These are phyloP conservation scores for Eilema depressum DNA, from an alignment of 2,888 invertebrate genomes.

Conservation along the genomic window DNA sequence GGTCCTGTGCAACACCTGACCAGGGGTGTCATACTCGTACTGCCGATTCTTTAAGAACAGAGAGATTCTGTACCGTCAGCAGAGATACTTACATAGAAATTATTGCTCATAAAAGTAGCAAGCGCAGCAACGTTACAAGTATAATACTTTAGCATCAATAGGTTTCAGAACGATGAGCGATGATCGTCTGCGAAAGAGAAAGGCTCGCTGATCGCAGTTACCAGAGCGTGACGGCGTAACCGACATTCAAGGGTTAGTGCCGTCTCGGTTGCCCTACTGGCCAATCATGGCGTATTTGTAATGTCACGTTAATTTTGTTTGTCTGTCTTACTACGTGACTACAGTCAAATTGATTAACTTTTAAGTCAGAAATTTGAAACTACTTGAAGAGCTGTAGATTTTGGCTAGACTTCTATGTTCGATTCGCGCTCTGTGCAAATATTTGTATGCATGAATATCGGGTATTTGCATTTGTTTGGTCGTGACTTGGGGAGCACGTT, in stretches of 20 bases:
- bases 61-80: too few relatives aligned
- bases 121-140: background rate
- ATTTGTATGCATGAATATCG: too few relatives aligned
- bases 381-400: too few relatives aligned
- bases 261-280: constrained; percentile 17
- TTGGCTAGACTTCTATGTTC: too few relatives aligned
- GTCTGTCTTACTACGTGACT: background rate
- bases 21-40: too few relatives aligned
- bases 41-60: too few relatives aligned
- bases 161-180: constrained; percentile 9
- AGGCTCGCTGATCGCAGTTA: constrained; percentile 25
- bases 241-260: constrained; percentile 35
- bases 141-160: constrained; percentile 12
- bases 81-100: too few relatives aligned
- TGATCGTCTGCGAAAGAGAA: constrained; percentile 21
- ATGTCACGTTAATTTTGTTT: background rate
- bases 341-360: background rate
- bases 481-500: too few relatives aligned
- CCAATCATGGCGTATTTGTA: constrained; percentile 1
- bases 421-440: too few relatives aligned
- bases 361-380: too few relatives aligned
- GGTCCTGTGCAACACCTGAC: too few relatives aligned
- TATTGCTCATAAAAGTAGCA: background rate
- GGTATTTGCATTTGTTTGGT: too few relatives aligned
- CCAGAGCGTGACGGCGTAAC: constrained; percentile 42